These are phyloP conservation scores for Temnothorax rugatulus DNA, from an alignment of 2,888 invertebrate species.

Conservation along the genomic window DNA sequence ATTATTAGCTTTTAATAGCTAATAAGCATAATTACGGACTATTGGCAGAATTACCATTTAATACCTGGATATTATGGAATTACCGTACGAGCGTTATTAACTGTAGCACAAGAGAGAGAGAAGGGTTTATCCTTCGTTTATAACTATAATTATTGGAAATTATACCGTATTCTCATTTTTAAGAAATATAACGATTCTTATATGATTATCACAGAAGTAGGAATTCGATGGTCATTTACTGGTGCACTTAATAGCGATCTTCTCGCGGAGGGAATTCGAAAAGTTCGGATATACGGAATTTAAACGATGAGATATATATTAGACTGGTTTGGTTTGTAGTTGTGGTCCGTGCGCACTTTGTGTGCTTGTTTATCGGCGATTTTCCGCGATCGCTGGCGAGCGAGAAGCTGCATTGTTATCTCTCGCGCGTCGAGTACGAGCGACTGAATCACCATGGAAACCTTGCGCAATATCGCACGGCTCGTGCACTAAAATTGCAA, in stretches of 20 bases:
- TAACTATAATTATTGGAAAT: slow-evolving; percentile 10
- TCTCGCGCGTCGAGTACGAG: slow-evolving; percentile 33
- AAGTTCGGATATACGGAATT: not conserved
- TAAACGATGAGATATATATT: not conserved
- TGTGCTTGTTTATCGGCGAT: slow-evolving; percentile 29
- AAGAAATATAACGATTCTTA: not conserved
- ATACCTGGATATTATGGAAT: slow-evolving; percentile 37
- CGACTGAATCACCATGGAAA: slow-evolving; percentile 49
- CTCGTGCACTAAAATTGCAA: slow-evolving; percentile 55
- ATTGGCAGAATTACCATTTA: slow-evolving; percentile 38
- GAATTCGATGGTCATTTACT: slow-evolving; percentile 4
- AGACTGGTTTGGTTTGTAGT: slow-evolving; percentile 13
- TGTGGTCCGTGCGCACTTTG: slow-evolving; percentile 6
- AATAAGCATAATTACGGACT: slow-evolving; percentile 43
- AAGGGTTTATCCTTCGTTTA: not conserved
- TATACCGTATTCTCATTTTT: not conserved
- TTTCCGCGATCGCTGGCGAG: slow-evolving; percentile 40
- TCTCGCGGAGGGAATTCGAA: slow-evolving; percentile 17
- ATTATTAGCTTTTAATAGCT: slow-evolving; percentile 32
- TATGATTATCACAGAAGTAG: not conserved
- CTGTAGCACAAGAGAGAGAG: not conserved
- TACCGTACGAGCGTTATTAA: slow-evolving; percentile 12
- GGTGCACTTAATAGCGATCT: slow-evolving; percentile 1
- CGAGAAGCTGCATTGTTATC: slow-evolving; percentile 45
- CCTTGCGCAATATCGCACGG: slow-evolving; percentile 41